Conservation (phyloP, 2,888 invertebrate species). For the Amphipoea oculea region DNA sequence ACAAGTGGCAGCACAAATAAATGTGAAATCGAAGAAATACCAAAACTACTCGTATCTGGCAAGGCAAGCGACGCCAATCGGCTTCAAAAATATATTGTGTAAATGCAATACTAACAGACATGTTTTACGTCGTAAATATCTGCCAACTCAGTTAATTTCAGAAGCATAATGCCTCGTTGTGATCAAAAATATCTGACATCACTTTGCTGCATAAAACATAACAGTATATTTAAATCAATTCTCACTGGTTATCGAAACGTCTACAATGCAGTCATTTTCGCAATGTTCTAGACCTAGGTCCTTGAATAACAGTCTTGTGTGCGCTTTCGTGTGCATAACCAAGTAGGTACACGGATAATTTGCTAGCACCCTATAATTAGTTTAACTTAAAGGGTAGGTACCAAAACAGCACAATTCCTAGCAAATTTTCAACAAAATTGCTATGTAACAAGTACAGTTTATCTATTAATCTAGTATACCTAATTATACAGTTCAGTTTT, state of each 20-base stretch:
- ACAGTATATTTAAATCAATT: not conserved
- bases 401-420: slow-evolving; percentile 24
- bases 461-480: slow-evolving; percentile 58
- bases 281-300: not conserved
- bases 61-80: not conserved
- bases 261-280: not conserved
- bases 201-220: not conserved
- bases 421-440: slow-evolving; percentile 34
- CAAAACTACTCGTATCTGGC: too few relatives aligned
- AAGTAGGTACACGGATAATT: not conserved
- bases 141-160: not conserved
- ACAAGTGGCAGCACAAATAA: not conserved
- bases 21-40: too few relatives aligned
- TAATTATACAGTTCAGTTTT: slow-evolving; percentile 54
- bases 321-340: not conserved
- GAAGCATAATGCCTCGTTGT: not conserved
- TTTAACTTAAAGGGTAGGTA: not conserved
- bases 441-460: slow-evolving; percentile 31
- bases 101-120: not conserved
- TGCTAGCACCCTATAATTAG: slow-evolving; percentile 15
- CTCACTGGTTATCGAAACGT: not conserved
- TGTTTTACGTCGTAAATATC: not conserved
- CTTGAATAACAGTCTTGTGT: not conserved
- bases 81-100: not conserved
- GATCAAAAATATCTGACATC: not conserved